Conservation (phyloP, 1,140 invertebrate species). For the Polypedilum pembai region DNA sequence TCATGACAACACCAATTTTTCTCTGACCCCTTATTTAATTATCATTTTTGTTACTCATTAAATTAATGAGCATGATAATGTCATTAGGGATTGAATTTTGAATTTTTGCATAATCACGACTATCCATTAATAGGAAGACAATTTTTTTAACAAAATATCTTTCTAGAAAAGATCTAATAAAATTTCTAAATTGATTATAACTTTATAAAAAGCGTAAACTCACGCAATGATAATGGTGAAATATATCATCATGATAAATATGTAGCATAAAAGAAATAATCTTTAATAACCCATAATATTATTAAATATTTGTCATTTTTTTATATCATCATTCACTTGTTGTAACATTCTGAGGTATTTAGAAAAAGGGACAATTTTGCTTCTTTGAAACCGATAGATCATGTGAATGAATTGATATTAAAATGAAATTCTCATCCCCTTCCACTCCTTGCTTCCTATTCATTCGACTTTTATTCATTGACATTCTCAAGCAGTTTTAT, state of each 20-base stretch:
- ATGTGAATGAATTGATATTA: constrained; percentile 19
- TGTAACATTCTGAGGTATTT: background rate
- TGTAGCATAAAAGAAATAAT: too few species aligned
- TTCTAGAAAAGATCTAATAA: too few species aligned
- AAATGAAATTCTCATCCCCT: constrained; percentile 2
- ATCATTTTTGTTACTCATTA: constrained; percentile 10
- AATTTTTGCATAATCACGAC: too few species aligned
- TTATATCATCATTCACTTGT: background rate
- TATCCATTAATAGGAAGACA: too few species aligned
- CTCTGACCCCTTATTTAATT: background rate
- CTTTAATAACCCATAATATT: background rate
- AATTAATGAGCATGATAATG: constrained; percentile 6
- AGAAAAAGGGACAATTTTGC: background rate
- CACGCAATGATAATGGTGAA: too few species aligned
- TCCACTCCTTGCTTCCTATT: background rate
- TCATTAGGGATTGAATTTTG: background rate
- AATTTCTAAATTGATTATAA: too few species aligned
- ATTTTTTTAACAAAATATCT: too few species aligned
- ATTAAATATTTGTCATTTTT: constrained; percentile 28
- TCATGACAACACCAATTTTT: background rate
- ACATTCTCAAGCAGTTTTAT: constrained; percentile 6
- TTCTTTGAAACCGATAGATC: background rate
- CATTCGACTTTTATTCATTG: background rate
- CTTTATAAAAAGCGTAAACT: too few species aligned
- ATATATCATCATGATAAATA: too few species aligned